Conservation (phyloP, 2,888 invertebrate genomes). For the Agrotis clavis region DNA sequence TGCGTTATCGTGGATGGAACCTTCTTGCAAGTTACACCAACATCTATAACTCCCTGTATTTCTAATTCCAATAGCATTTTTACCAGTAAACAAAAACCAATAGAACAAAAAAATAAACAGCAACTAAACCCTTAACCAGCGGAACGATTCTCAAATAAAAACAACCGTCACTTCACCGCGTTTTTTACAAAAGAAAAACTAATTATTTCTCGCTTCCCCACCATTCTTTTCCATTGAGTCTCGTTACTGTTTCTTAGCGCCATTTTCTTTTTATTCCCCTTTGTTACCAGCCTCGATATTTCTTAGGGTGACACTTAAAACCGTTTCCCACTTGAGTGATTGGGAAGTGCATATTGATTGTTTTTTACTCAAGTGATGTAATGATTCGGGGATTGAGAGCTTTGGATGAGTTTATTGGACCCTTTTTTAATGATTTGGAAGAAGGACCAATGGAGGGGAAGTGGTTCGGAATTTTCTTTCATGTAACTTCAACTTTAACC, state of each 20-base stretch:
- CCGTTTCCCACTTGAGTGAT: conserved; percentile 56
- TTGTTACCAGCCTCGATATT: conserved; percentile 52
- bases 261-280: conserved; percentile 56
- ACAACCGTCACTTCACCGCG: conserved; percentile 43
- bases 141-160: conserved; percentile 52
- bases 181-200: conserved; percentile 70
- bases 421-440: conserved; percentile 10
- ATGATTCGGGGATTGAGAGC: conserved; percentile 40
- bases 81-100: not conserved
- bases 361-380: conserved; percentile 41
- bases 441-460: not conserved
- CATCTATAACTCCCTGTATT: not conserved
- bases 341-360: conserved; percentile 55
- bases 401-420: conserved; percentile 20
- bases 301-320: conserved; percentile 50
- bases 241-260: conserved; percentile 66
- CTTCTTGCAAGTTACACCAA: too few species aligned
- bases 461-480: too few species aligned
- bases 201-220: conserved; percentile 76
- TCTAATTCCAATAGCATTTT: not conserved
- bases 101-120: not conserved
- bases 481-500: not conserved
- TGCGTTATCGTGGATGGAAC: not conserved
- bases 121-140: conserved; percentile 24
- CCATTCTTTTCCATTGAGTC: conserved; percentile 76